Conservation (phyloP, 2,113 vertebrate genomes). For the Nansenia antarctica region DNA sequence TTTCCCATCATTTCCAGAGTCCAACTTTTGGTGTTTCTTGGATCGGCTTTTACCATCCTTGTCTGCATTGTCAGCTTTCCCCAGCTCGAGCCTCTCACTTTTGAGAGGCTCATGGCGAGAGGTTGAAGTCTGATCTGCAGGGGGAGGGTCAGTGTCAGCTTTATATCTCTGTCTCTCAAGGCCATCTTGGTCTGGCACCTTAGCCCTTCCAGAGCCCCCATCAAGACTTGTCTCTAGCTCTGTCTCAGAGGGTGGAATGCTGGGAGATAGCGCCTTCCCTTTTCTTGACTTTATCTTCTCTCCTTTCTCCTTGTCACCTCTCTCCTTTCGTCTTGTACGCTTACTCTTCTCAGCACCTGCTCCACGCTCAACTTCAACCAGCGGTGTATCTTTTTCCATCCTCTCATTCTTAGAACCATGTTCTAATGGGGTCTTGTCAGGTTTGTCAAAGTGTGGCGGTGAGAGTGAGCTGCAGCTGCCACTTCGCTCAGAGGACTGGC, state of each 20-base stretch:
- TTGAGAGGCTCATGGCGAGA: constrained; percentile 81
- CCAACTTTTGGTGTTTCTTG: constrained; percentile 87
- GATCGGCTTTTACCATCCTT: constrained; percentile 83
- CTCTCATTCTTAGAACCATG: constrained; percentile 84
- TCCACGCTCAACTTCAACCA: constrained; percentile 79
- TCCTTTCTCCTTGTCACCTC: constrained; percentile 84
- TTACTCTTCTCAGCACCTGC: constrained; percentile 83
- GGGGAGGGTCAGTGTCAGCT: constrained; percentile 78
- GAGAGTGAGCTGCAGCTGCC: constrained; percentile 95
- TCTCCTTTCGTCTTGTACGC: constrained; percentile 88
- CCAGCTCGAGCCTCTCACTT: constrained; percentile 78
- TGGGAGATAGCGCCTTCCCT: constrained; percentile 87
- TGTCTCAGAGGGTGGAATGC: constrained; percentile 80
- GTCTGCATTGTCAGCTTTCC: constrained; percentile 84
- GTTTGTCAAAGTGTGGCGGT: constrained; percentile 89
- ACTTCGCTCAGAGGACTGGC: constrained; percentile 92
- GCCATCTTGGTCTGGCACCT: constrained; percentile 80
- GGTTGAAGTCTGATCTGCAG: constrained; percentile 70
- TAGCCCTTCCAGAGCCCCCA: constrained; percentile 75
- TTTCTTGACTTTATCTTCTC: constrained; percentile 87
- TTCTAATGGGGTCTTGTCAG: constrained; percentile 84
- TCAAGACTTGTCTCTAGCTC: constrained; percentile 87
- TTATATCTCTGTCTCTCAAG: constrained; percentile 84
- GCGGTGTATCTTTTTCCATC: constrained; percentile 80
- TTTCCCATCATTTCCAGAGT: constrained; percentile 77